Evolutionary conservation across 2,113 vertebrate species (phyloP).

Genomic region (Trichomycterus rosablanca): DNA sequence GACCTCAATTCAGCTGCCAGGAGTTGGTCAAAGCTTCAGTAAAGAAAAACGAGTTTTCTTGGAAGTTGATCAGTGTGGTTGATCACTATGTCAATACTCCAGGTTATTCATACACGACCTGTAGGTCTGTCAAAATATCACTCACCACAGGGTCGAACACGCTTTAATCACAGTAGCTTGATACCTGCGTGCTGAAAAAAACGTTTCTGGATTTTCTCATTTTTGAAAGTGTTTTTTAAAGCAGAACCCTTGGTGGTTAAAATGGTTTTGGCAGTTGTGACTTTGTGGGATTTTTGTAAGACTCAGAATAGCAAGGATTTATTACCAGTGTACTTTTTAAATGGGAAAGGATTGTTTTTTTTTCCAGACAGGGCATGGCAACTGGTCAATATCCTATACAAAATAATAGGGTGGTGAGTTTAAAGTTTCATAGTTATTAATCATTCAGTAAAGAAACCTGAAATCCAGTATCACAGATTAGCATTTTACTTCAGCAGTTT

Average conservation of each 20-base stretch:
- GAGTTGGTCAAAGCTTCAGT: conserved; percentile 15
- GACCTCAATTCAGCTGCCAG: conserved; percentile 2
- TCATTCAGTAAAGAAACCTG: no score
- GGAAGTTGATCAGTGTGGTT: conserved; percentile 6
- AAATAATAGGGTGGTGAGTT: no score
- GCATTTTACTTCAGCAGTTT: no score
- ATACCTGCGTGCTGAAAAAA: conserved; percentile 9
- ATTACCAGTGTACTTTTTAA: background rate
- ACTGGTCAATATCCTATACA: background rate
- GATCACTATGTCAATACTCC: conserved; percentile 8
- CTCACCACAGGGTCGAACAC: background rate
- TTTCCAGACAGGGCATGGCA: background rate
- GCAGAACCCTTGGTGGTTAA: background rate
- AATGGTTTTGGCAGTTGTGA: background rate
- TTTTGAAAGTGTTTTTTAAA: conserved; percentile 2
- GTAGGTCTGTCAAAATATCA: background rate
- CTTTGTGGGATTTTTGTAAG: conserved; percentile 10
- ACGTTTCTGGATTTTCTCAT: background rate
- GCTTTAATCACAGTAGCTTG: background rate
- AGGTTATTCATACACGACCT: conserved; percentile 17
- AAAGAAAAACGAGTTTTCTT: conserved; percentile 18
- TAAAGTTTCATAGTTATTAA: no score
- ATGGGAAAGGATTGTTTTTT: background rate
- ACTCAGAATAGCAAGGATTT: conserved; percentile 11
- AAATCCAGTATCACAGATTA: no score